These are phyloP conservation scores for Orius laevigatus DNA, from an alignment of 1,140 invertebrate species.

Conservation along the genomic window DNA sequence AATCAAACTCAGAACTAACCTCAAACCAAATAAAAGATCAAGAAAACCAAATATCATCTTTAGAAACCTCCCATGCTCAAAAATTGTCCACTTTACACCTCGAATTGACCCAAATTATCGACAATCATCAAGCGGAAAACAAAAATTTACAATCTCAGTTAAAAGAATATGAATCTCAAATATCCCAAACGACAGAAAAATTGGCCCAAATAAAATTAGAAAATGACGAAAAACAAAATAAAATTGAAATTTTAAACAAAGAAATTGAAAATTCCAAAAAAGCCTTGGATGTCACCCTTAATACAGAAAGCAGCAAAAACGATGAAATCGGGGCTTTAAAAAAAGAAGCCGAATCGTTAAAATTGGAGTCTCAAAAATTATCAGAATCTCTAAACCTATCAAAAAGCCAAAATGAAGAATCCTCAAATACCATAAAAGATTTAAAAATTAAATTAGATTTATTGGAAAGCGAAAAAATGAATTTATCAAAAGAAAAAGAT, in stretches of 20 bases:
- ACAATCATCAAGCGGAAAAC: conserved; percentile 4
- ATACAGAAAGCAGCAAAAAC: background rate
- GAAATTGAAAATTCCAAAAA: conserved; percentile 5
- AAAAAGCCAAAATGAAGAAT: no score
- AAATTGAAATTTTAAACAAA: conserved; percentile 22
- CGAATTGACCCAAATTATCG: conserved; percentile 6
- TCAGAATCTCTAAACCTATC: conserved; percentile 24
- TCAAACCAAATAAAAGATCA: conserved; percentile 28
- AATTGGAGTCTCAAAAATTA: conserved; percentile 27
- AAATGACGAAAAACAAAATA: conserved; percentile 28
- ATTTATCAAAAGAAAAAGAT: background rate
- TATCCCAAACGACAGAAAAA: conserved; percentile 15
- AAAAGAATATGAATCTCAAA: conserved; percentile 24
- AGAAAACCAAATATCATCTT: conserved; percentile 23
- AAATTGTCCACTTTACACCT: conserved; percentile 24
- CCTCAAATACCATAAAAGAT: no score
- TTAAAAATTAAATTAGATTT: background rate
- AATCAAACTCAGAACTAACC: conserved; percentile 31
- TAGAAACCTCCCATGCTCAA: conserved; percentile 22
- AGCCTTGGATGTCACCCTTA: background rate
- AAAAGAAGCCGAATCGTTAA: background rate
- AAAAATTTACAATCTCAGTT: conserved; percentile 17
- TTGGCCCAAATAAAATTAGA: conserved; percentile 24
- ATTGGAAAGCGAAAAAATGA: background rate
- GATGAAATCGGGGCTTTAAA: background rate